Evolutionary conservation across 1,140 invertebrate species (phyloP).

Genomic region (Heliconius hewitsoni): DNA sequence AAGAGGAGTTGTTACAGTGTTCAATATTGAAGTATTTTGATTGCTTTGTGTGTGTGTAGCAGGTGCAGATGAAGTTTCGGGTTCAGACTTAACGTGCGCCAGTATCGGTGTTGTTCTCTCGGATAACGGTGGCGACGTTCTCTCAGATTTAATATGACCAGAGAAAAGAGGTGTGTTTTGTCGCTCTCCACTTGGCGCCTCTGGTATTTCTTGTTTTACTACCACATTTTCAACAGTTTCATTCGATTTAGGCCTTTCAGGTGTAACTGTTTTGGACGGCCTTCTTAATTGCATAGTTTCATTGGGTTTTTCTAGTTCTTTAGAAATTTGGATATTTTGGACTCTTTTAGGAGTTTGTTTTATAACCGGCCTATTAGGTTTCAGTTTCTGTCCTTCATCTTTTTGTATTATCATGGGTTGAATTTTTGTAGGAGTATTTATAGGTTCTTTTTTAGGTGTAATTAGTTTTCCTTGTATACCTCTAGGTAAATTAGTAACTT

Average conservation of each 20-base stretch:
- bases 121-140: conserved; percentile 53
- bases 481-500: conserved; percentile 40
- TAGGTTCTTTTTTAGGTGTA: conserved; percentile 45
- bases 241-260: conserved; percentile 48
- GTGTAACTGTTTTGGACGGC: conserved; percentile 37
- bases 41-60: conserved; percentile 38
- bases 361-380: conserved; percentile 55
- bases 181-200: conserved; percentile 34
- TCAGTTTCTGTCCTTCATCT: conserved; percentile 39
- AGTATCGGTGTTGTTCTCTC: conserved; percentile 59
- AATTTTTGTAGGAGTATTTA: conserved; percentile 39
- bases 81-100: conserved; percentile 64
- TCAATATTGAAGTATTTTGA: conserved; percentile 33
- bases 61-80: conserved; percentile 37
- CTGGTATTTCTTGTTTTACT: conserved; percentile 67
- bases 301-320: conserved; percentile 40
- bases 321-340: conserved; percentile 44
- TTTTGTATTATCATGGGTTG: conserved; percentile 28
- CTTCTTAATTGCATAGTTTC: conserved; percentile 33
- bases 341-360: conserved; percentile 74
- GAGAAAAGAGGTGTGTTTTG: conserved; percentile 57
- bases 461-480: conserved; percentile 50
- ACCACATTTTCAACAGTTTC: conserved; percentile 56
- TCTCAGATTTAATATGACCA: conserved; percentile 65
- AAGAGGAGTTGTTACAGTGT: conserved; percentile 40